Percentiles rank a stretch among this genome's conserved stretches.
phyloP scores from a whole-genome alignment of 1,140 invertebrate species.

The Cydia fagiglandana region DNA sequence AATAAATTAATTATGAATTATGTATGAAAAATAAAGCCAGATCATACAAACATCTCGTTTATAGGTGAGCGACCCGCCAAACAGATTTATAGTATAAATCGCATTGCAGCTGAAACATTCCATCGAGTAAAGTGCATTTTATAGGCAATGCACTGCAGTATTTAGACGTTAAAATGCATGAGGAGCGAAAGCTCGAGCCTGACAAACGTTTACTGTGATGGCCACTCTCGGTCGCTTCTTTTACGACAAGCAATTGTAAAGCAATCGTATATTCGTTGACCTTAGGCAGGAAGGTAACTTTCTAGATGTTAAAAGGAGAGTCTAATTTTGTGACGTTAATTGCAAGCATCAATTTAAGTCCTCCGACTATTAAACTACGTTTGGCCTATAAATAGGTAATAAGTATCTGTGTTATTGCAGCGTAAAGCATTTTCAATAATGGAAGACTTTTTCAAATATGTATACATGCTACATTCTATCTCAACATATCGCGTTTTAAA shows the following conservation, averaged over 20 bases:
- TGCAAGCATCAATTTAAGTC: background rate
- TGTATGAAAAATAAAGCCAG: no score
- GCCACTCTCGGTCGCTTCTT: background rate
- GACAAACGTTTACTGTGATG: background rate
- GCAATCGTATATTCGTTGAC: background rate
- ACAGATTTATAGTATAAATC: background rate
- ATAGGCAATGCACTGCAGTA: conserved; percentile 3
- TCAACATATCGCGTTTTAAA: no score
- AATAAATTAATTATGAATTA: no score
- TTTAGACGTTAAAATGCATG: background rate
- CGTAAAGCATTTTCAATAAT: no score
- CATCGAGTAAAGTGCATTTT: conserved; percentile 2
- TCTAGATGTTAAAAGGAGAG: no score
- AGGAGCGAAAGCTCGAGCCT: background rate
- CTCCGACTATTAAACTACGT: no score
- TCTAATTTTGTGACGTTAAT: background rate
- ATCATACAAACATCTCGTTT: no score
- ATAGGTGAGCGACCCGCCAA: background rate
- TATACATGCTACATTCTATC: no score
- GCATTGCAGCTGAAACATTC: background rate
- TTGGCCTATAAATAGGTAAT: no score
- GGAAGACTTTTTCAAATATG: no score
- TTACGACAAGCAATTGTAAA: background rate
- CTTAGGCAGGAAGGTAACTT: no score
- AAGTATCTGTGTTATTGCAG: no score